Conservation (phyloP, 1,140 invertebrate species). For the Chrysoperla carnea region DNA sequence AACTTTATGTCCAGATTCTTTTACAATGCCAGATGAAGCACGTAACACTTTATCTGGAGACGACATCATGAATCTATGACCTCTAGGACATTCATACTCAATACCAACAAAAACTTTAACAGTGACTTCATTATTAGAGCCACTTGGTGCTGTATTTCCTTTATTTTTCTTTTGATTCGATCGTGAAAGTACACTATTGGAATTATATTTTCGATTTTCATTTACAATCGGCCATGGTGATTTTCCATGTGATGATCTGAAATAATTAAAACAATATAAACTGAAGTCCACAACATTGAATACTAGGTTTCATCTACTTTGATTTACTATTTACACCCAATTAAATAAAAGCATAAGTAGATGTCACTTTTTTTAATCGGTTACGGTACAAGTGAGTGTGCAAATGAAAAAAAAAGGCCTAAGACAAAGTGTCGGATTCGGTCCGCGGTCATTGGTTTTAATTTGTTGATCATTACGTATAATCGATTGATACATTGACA, state of each 20-base stretch:
- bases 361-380: no score
- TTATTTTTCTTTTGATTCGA: conserved; percentile 10
- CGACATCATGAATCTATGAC: conserved; percentile 86
- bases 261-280: background rate
- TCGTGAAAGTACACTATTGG: background rate
- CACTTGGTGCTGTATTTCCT: background rate
- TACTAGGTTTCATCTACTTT: no score
- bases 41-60: conserved; percentile 73
- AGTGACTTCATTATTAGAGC: conserved; percentile 33
- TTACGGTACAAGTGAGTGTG: no score
- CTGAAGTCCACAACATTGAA: no score
- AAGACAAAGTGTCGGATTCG: no score
- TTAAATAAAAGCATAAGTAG: no score
- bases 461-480: no score
- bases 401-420: no score
- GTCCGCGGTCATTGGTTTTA: no score
- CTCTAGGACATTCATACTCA: conserved; percentile 91
- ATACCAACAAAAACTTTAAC: conserved; percentile 92
- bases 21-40: conserved; percentile 53
- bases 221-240: conserved; percentile 11
- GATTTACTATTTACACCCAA: no score
- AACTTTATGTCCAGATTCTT: conserved; percentile 70
- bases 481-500: no score
- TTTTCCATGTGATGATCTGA: background rate
- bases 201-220: background rate